Evolutionary conservation across 2,113 vertebrate genomes (phyloP), one percentile per base, ranked within the genome.

Genomic region (Scolopax mira): DNA sequence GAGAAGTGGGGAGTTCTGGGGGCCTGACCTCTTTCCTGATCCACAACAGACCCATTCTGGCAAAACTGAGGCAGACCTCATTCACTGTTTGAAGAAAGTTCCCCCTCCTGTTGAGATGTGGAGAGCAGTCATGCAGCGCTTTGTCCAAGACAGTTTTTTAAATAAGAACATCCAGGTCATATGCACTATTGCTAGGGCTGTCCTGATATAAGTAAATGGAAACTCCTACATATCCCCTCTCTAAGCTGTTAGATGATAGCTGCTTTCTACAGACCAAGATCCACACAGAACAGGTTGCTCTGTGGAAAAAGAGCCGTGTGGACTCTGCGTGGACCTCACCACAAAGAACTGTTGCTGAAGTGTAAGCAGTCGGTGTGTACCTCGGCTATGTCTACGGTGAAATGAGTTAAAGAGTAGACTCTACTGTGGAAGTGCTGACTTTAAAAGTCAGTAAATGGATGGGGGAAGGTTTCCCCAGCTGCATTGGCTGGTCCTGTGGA

Each of bases 201-300:
- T 57, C 13, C 30, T 66, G 31, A 31, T 42, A 1, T 24, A 75
- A 72, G 33, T 24, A 22, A 58, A 57, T 33, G 27, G 10, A 61
- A 89, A n/a, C 14, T 75, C 44, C 33, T 69, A 46, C 65, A 49
- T 65, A 51, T 11, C 5, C 7, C 14, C 25, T n/a, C n/a, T 69
- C 61, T 52, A 54, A 71, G 39, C 19, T 78, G 52, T 16, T 3
- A 61, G 31, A 35, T 22, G 31, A 35, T 22, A 85, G 16, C 24
- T 79, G n/a, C 31, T 57, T 92, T 48, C 48, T 89, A 3, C 6
- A 64, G 18, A 49, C 9, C 15, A 35, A 58, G 54, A 27, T 41
- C 31, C n/a, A 60, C 2, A 4, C 6, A 13, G 23, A 65, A 15
- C 13, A 48, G 39, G 15, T 37, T 0, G 0, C 5, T 80, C 30